Evolutionary conservation across 2,888 invertebrate species (phyloP).

Genomic region (Dusona sp.): DNA sequence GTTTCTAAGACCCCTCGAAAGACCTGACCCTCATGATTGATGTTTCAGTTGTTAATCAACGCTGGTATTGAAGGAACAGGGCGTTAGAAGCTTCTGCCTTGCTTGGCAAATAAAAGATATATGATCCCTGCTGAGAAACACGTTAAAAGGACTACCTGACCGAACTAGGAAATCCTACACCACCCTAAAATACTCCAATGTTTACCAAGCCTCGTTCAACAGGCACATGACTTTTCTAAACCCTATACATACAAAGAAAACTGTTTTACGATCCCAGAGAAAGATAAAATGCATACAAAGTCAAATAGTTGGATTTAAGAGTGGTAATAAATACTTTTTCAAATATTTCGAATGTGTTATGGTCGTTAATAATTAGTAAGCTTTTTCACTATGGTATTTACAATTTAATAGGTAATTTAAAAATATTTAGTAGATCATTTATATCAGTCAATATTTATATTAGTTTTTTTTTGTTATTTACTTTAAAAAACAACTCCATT

Average conservation of each 20-base stretch:
- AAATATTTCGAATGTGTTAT: neutral
- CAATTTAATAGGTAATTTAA: too few species aligned
- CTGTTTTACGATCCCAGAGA: neutral
- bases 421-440: neutral
- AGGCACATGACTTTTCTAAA: neutral
- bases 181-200: neutral
- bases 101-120: conserved; percentile 10
- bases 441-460: neutral
- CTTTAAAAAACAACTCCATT: neutral
- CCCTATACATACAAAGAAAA: neutral
- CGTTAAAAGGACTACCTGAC: conserved; percentile 4
- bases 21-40: conserved; percentile 1
- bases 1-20: neutral
- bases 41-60: conserved; percentile 3
- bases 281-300: neutral
- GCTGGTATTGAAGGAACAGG: conserved; percentile 1
- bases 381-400: neutral
- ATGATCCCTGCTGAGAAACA: neutral
- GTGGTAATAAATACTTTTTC: neutral
- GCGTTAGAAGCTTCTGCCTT: neutral
- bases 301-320: neutral
- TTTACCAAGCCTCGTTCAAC: neutral
- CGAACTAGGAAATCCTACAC: conserved; percentile 23
- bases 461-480: neutral
- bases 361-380: too few species aligned